Conservation (phyloP, 2,888 invertebrate species). For the Thelaira solivaga region DNA sequence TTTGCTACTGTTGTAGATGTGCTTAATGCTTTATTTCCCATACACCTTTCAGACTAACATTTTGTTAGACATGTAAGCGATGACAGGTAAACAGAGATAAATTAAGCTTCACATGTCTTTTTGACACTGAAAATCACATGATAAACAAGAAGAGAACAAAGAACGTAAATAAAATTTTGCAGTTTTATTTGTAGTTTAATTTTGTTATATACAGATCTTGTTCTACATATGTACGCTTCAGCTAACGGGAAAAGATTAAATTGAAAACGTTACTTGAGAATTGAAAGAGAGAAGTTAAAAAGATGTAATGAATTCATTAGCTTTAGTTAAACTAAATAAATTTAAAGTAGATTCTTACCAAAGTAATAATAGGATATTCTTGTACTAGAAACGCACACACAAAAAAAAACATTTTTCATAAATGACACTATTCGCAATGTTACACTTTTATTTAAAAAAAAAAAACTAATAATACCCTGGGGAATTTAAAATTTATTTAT, state of each 20-base stretch:
- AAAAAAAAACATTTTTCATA: not conserved
- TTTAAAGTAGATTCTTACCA: slow-evolving; percentile 13
- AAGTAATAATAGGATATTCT: slow-evolving; percentile 41
- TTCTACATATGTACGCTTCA: slow-evolving; percentile 43
- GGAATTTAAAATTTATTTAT: slow-evolving; percentile 16
- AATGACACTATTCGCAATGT: slow-evolving; percentile 13
- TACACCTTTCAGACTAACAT: not conserved
- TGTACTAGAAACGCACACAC: not conserved
- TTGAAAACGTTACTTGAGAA: not conserved
- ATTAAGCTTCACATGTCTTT: slow-evolving; percentile 50
- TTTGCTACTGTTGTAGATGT: slow-evolving; percentile 18
- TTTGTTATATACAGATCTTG: too few species aligned
- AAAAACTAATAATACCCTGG: slow-evolving; percentile 2
- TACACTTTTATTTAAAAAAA: not conserved
- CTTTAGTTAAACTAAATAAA: slow-evolving; percentile 1
- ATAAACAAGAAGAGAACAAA: slow-evolving; percentile 22
- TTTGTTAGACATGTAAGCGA: slow-evolving; percentile 17
- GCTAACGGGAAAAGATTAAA: not conserved
- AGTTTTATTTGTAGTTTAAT: too few species aligned
- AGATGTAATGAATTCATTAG: not conserved
- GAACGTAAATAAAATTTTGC: slow-evolving; percentile 28
- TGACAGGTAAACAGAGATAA: slow-evolving; percentile 51
- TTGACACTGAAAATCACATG: slow-evolving; percentile 42
- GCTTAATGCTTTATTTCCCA: slow-evolving; percentile 13
- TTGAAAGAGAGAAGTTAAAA: not conserved